Percentiles rank a stretch among this genome's conserved stretches.
Evolutionary conservation across 1,140 invertebrate genomes (phyloP).

Genomic region (Antheraea mylitta): DNA sequence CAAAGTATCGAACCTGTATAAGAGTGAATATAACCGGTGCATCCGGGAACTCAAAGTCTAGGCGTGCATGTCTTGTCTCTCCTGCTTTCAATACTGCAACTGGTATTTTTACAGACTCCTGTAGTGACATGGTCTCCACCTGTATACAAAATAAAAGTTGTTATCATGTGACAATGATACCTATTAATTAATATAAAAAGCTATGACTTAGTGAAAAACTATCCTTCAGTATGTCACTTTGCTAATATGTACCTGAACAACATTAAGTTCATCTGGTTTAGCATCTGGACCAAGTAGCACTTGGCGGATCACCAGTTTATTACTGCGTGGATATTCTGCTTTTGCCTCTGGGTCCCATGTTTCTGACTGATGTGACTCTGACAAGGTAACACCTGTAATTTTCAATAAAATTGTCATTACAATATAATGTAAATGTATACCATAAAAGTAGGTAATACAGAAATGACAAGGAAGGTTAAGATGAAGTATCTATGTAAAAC

Average conservation of each 20-base stretch:
- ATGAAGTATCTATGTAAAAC: too few species aligned
- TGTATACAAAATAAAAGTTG: constrained; percentile 43
- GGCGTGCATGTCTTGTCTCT: constrained; percentile 86
- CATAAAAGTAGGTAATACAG: too few species aligned
- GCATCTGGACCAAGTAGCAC: constrained; percentile 88
- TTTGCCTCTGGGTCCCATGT: constrained; percentile 82
- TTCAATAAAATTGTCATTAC: background rate
- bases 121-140: constrained; percentile 89
- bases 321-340: constrained; percentile 80
- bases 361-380: constrained; percentile 79
- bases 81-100: constrained; percentile 89
- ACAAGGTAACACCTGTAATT: constrained; percentile 80
- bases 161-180: too few species aligned
- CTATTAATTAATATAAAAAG: too few species aligned
- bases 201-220: background rate
- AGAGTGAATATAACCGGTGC: constrained; percentile 90
- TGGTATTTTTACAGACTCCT: constrained; percentile 88
- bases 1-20: constrained; percentile 79
- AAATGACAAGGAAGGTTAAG: too few species aligned
- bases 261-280: constrained; percentile 89
- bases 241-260: constrained; percentile 80
- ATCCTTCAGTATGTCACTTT: background rate
- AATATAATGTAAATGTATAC: too few species aligned
- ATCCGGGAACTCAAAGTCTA: constrained; percentile 91
- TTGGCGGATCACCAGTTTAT: constrained; percentile 84